These are phyloP conservation scores for Calameuta idolon DNA, from an alignment of 2,888 invertebrate genomes.

Conservation along the genomic window DNA sequence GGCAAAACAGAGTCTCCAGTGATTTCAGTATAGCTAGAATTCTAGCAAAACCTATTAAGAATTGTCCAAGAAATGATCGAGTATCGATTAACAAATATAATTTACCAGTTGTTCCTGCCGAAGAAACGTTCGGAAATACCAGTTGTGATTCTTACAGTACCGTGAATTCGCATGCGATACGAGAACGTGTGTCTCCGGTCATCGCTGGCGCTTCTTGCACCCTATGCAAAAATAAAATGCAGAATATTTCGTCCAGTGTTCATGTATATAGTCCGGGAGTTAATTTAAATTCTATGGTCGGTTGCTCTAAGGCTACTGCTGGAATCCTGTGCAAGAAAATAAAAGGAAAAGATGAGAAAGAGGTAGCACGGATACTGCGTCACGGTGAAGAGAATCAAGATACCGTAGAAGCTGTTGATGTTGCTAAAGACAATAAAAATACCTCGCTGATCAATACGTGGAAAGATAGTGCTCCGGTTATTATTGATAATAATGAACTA, in stretches of 20 bases:
- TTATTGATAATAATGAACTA: conserved; percentile 37
- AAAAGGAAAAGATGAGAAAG: background rate
- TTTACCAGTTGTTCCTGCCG: background rate
- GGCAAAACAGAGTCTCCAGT: conserved; percentile 36
- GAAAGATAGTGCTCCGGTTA: background rate
- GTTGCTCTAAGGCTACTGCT: background rate
- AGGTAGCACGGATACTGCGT: background rate
- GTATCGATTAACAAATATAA: background rate
- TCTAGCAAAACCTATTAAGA: conserved; percentile 34
- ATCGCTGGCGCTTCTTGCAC: background rate
- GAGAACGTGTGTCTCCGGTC: background rate
- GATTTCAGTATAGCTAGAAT: conserved; percentile 60
- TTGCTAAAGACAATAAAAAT: background rate
- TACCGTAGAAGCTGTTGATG: background rate
- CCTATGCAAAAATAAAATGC: background rate
- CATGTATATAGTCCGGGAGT: background rate
- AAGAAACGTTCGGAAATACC: background rate
- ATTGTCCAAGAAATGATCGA: conserved; percentile 18
- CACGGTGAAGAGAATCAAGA: background rate
- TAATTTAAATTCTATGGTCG: background rate
- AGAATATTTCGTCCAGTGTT: background rate
- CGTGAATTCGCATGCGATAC: background rate
- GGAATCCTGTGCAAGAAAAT: background rate
- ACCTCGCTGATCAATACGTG: background rate
- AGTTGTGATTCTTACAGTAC: background rate